phyloP scores from a whole-genome alignment of 2,113 vertebrate genomes.

The Murina feae region DNA sequence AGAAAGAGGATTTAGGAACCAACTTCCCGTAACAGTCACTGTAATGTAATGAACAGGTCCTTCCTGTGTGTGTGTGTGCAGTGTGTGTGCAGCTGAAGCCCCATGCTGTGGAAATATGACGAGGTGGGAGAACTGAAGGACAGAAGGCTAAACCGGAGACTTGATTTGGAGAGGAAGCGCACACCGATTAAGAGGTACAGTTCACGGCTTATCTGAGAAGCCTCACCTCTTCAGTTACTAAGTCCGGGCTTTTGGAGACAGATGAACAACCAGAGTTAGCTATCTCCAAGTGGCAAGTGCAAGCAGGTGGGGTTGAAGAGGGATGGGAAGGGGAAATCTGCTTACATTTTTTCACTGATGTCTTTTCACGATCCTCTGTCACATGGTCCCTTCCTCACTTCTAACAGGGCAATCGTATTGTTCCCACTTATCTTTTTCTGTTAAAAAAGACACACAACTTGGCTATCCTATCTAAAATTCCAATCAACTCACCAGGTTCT shows the following conservation, averaged over 20 bases:
- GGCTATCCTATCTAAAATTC: neutral
- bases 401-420: neutral
- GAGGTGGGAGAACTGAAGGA: neutral
- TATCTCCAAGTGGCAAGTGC: neutral
- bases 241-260: neutral
- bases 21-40: neutral
- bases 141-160: neutral
- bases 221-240: neutral
- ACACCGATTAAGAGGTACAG: neutral
- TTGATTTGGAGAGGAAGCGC: neutral
- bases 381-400: neutral
- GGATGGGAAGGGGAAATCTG: neutral
- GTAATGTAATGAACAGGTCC: neutral
- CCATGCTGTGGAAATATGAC: neutral
- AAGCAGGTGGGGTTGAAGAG: neutral
- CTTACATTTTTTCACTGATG: neutral
- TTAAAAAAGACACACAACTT: neutral
- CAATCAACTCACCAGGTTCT: neutral
- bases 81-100: neutral
- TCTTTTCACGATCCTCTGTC: neutral
- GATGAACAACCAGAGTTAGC: neutral
- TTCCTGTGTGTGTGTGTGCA: neutral
- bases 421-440: neutral
- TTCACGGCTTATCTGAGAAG: neutral
- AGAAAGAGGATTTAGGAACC: constrained; percentile 8